These are phyloP conservation scores for Drosophila quadrilineata DNA, from an alignment of 1,140 invertebrate genomes.

Conservation along the genomic window DNA sequence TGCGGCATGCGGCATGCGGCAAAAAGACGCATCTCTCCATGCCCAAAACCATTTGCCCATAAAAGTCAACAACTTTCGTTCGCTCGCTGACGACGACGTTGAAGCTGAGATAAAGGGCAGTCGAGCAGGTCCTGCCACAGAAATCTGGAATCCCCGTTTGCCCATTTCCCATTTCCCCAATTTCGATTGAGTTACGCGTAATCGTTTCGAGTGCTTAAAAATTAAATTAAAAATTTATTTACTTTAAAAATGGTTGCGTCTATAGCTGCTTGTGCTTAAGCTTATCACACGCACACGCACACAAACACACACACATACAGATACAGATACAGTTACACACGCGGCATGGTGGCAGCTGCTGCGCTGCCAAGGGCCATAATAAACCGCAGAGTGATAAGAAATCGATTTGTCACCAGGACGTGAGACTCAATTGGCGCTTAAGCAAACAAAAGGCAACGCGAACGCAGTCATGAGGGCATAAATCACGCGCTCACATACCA, in stretches of 20 bases:
- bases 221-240: constrained; percentile 78
- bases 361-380: constrained; percentile 48
- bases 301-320: constrained; percentile 9
- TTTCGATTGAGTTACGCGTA: constrained; percentile 74
- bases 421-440: constrained; percentile 76
- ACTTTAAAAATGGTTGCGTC: constrained; percentile 41
- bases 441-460: constrained; percentile 61
- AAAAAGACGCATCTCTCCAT: constrained; percentile 12
- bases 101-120: constrained; percentile 65
- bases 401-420: constrained; percentile 73
- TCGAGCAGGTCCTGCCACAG: background rate
- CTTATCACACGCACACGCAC: constrained; percentile 47
- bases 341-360: too few relatives aligned
- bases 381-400: constrained; percentile 70
- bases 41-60: constrained; percentile 60
- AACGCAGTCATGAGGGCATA: constrained; percentile 54
- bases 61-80: constrained; percentile 75
- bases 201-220: constrained; percentile 73
- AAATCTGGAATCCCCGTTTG: too few relatives aligned
- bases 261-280: constrained; percentile 3
- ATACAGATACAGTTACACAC: background rate
- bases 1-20: constrained; percentile 1
- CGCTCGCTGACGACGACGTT: constrained; percentile 42
- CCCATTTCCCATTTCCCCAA: constrained; percentile 11
- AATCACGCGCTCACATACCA: constrained; percentile 49